phyloP scores from a whole-genome alignment of 2,888 invertebrate species.

The Acanthosepion esculentum region DNA sequence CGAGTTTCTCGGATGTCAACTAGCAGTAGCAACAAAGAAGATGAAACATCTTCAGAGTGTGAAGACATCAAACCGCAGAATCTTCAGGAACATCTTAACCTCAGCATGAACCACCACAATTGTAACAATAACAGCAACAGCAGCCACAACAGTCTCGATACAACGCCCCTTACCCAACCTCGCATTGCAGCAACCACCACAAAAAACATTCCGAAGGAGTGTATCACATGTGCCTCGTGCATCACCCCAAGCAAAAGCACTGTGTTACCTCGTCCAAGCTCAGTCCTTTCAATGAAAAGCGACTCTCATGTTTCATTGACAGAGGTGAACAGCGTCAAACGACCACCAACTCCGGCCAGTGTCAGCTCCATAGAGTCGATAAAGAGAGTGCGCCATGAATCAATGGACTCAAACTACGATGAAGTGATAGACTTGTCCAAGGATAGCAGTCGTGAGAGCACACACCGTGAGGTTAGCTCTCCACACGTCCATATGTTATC shows the following conservation, averaged over 20 bases:
- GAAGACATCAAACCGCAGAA: constrained; percentile 35
- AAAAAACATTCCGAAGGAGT: constrained; percentile 49
- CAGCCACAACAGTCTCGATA: constrained; percentile 37
- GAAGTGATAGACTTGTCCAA: constrained; percentile 68
- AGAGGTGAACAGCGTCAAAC: constrained; percentile 53
- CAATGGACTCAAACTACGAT: constrained; percentile 55
- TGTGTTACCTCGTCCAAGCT: constrained; percentile 37
- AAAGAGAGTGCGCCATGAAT: constrained; percentile 55
- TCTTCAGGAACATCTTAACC: constrained; percentile 6
- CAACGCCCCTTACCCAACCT: not conserved
- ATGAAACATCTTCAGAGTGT: not conserved
- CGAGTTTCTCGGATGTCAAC: constrained; percentile 43
- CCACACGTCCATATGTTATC: not conserved
- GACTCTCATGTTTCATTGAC: constrained; percentile 49
- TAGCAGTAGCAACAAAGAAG: constrained; percentile 36
- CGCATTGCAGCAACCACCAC: constrained; percentile 25
- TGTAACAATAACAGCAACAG: constrained; percentile 35
- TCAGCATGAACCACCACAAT: not conserved
- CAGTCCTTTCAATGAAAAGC: constrained; percentile 42
- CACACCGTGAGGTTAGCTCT: constrained; percentile 42
- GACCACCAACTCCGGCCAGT: constrained; percentile 59
- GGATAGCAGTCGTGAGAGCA: constrained; percentile 55
- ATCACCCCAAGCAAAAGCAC: constrained; percentile 44
- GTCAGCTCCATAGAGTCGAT: constrained; percentile 58
- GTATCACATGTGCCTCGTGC: constrained; percentile 52